Evolutionary conservation across 2,888 invertebrate genomes (phyloP), one percentile per base, ranked within the genome.

Genomic region (Drosophila prolongata): DNA sequence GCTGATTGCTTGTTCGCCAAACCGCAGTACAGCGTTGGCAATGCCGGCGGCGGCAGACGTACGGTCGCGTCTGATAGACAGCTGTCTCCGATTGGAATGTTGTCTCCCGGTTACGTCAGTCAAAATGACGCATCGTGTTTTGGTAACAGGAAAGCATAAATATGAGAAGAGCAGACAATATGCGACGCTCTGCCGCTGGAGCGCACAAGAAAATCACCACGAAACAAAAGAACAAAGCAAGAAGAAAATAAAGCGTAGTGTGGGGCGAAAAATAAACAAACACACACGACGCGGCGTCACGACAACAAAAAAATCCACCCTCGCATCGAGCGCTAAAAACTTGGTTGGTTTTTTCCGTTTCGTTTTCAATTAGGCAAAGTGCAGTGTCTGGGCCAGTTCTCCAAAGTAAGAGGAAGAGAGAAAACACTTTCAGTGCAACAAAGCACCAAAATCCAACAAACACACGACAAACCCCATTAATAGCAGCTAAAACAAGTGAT

Each of bases 41-140:
- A 60, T 76, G 88, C 83, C 77, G 67, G 74, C 88, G 87, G 88
- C 76, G 72, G 87, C 82, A 85, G 87, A 82, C 80, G 80, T 89
- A 83, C 87, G 78, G 78, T 76, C 82, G 66, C 85, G 75, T 67
- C 85, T 85, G 90, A 91, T 91, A 92, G 92, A 92, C 92, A 91
- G 91, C 92, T 92, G 92, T 92, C 49, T 49, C 49, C 49, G 35
- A 49, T 49, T 49, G 34, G 49, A 35, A 49, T 49, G 34, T 49
- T 49, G 49, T 49, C 92, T 87, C 77, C 90, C 84, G 89, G 85
- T 91, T 92, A 91, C 91, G 92, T 92, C 92, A 92, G 92, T 92
- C 92, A 92, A 92, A 92, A 91, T 92, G 92, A 92, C 92, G 92
- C 92, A 92, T 92, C 91, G 92, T 92, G 90, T 92, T 92, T 91